Evolutionary conservation across 2,113 vertebrate genomes (phyloP), one percentile per base, ranked within the genome.

Genomic region (Brachirus orientalis): DNA sequence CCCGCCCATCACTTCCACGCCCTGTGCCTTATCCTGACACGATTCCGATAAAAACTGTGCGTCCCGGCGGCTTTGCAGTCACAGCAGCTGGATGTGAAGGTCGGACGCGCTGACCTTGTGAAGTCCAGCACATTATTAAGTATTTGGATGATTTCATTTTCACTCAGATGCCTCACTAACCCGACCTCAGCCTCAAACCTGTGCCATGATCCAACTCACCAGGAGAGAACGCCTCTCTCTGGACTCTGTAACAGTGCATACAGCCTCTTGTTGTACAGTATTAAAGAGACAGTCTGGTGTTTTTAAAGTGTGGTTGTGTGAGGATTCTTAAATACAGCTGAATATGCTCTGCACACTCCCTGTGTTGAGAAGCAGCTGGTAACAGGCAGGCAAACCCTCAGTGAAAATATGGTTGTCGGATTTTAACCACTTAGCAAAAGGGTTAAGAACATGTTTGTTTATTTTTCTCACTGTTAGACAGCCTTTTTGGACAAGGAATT

Each of bases 201-300:
- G 88, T 63, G 79, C 91, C 91, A 90, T 82, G 85, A 76, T 75
- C 7, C 89, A 90, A 91, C 81, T 55, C 72, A 61, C 60, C 82
- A 93, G 84, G 79, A 90, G 80, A 89, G 71, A 54, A 22, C 64
- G 43, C 77, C 20, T 65, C 76, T 70, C 75, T 75, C 75, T 55
- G 73, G 77, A 63, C 20, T 77, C 28, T 78, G 41, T 79, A 35
- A 61, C 22, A 59, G 54, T 7, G 28, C 62, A 64, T 33, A 71
- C 14, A 28, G 60, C 66, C 44, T 50, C 47, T 51, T 52, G n/a
- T 40, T 74, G 64, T 64, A 58, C 54, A 67, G 63, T 84, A 56
- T 79, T 67, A 66, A 78, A 58, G 69, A 44, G 36, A 57, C 55
- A 51, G 45, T 28, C 46, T 48, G 54, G 59, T 55, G 22, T 58